A percentile compares a stretch with the other conserved stretches of the same genome.
These are phyloP conservation scores for Colletes collaris DNA, from an alignment of 2,888 invertebrate species.

Conservation along the genomic window DNA sequence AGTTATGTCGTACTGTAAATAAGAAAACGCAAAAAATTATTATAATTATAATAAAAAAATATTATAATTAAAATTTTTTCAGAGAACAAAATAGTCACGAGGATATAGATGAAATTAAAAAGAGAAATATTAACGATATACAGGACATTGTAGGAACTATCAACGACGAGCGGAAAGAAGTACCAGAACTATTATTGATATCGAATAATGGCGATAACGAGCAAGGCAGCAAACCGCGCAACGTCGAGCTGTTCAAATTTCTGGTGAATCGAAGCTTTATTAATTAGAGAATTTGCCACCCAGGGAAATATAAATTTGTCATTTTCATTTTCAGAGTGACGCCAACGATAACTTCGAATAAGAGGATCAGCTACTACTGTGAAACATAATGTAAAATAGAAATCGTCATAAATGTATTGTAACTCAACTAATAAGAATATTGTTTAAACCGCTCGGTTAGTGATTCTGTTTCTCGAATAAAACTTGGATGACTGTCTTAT, in stretches of 20 bases:
- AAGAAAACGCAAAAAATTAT: too few species aligned
- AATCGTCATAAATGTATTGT: conserved; percentile 30
- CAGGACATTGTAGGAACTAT: conserved; percentile 23
- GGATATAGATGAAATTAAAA: conserved; percentile 22
- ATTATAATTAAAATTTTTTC: neutral
- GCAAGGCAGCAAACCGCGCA: conserved; percentile 53
- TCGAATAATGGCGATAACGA: conserved; percentile 57
- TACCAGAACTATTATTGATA: conserved; percentile 63
- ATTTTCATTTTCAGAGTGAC: conserved; percentile 33
- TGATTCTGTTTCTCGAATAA: conserved; percentile 35
- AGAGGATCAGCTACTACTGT: conserved; percentile 1
- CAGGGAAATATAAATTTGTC: neutral
- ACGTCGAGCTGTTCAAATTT: conserved; percentile 66
- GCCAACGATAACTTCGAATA: conserved; percentile 40
- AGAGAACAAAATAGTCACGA: conserved; percentile 51
- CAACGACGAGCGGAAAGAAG: conserved; percentile 42
- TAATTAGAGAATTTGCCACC: neutral
- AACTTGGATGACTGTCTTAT: conserved; percentile 23
- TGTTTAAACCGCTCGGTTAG: conserved; percentile 28
- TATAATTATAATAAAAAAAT: too few species aligned
- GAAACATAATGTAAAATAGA: conserved; percentile 50
- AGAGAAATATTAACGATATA: conserved; percentile 36
- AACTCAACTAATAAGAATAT: conserved; percentile 23
- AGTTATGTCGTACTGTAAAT: neutral
- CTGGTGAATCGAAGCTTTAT: conserved; percentile 61